phyloP scores from a whole-genome alignment of 2,113 vertebrate genomes.

The Neotragus moschatus region DNA sequence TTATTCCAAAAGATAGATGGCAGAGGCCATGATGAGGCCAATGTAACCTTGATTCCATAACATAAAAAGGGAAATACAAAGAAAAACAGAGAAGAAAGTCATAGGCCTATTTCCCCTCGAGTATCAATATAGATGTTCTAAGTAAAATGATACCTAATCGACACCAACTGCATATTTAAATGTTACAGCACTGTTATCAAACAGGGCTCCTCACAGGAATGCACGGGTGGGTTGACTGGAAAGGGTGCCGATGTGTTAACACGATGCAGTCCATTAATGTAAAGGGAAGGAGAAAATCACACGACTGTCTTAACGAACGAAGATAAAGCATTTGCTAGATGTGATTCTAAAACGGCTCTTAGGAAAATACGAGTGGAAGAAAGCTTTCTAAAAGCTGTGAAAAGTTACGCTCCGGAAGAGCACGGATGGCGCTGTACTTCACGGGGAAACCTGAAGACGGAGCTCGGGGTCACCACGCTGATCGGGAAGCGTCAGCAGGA shows the following conservation, averaged over 20 bases:
- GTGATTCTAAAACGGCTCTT: neutral
- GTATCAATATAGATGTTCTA: neutral
- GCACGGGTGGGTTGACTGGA: neutral
- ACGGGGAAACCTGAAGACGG: fast-evolving
- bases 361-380: neutral
- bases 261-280: too few relatives aligned
- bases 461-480: fast-evolving
- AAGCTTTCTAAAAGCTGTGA: neutral
- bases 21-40: neutral
- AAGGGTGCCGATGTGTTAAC: neutral
- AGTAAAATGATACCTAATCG: neutral
- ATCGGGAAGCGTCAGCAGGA: fast-evolving
- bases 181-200: neutral
- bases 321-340: neutral
- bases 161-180: neutral
- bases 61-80: neutral
- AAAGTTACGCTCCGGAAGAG: neutral
- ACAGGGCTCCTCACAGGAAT: neutral
- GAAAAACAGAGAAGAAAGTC: neutral
- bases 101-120: neutral
- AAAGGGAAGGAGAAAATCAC: neutral
- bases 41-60: neutral
- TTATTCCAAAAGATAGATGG: neutral
- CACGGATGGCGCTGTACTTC: neutral
- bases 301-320: neutral